Percentiles rank a stretch among this genome's conserved stretches.
Conservation (phyloP, 2,888 invertebrate genomes). For the Ommatoiulus sabulosus region DNA sequence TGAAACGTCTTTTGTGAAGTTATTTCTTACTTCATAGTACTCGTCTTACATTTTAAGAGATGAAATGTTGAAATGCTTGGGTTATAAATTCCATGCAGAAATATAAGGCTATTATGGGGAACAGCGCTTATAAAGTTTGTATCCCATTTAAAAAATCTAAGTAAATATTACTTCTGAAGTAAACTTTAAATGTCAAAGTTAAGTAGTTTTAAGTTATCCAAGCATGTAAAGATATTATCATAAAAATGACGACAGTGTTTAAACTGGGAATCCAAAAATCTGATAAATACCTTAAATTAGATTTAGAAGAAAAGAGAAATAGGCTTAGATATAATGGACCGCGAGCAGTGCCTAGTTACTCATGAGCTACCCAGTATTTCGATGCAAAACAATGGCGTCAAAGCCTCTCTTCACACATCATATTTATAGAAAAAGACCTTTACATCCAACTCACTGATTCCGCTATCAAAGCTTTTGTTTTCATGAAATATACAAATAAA, state of each 20-base stretch:
- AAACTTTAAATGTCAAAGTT: slow-evolving; percentile 5
- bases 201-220: neutral
- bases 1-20: neutral
- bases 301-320: neutral
- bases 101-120: neutral
- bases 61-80: neutral
- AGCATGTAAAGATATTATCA: neutral
- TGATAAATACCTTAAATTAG: neutral
- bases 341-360: slow-evolving; percentile 4
- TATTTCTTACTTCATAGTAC: neutral
- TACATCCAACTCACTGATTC: slow-evolving; percentile 30
- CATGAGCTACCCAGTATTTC: neutral
- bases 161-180: neutral
- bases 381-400: slow-evolving; percentile 20
- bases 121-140: neutral
- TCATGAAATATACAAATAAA: slow-evolving; percentile 50
- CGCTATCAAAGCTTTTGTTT: slow-evolving; percentile 33
- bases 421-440: slow-evolving; percentile 32
- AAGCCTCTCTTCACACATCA: neutral
- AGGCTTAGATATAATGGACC: neutral
- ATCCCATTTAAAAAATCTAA: neutral
- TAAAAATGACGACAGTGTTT: neutral
- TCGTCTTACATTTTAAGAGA: neutral
- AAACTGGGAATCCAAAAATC: neutral
- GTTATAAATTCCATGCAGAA: neutral